phyloP scores from a whole-genome alignment of 2,888 invertebrate genomes.

The Macrophya annulata region DNA sequence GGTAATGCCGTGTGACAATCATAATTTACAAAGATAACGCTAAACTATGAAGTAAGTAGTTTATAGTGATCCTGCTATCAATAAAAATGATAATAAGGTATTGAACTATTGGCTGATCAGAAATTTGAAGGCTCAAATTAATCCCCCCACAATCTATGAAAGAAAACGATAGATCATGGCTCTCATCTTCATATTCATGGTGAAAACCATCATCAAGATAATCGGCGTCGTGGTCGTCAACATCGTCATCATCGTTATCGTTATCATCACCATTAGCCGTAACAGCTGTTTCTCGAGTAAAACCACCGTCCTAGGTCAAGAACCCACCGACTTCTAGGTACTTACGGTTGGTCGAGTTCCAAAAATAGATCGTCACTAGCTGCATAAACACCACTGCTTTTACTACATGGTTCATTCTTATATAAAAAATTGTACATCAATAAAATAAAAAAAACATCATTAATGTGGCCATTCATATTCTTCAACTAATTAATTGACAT shows the following conservation, averaged over 20 bases:
- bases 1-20: background rate
- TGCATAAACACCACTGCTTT: background rate
- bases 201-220: slow-evolving; percentile 20
- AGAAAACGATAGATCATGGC: background rate
- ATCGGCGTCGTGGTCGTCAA: background rate
- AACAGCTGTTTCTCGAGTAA: slow-evolving; percentile 14
- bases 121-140: background rate
- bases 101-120: background rate
- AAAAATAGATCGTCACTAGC: background rate
- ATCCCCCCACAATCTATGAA: background rate
- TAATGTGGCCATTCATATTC: background rate
- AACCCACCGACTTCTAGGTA: background rate
- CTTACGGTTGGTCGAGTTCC: slow-evolving; percentile 12
- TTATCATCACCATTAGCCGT: slow-evolving; percentile 20
- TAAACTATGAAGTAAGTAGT: too few relatives aligned
- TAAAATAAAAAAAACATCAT: background rate
- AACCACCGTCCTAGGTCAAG: slow-evolving; percentile 6
- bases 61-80: too few relatives aligned
- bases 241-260: slow-evolving; percentile 17
- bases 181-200: background rate
- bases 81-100: background rate
- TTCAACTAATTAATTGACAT: background rate
- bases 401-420: background rate
- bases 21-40: too few relatives aligned
- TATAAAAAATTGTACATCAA: background rate